Evolutionary conservation across 2,113 vertebrate genomes (phyloP).

Genomic region (Daboia siamensis): DNA sequence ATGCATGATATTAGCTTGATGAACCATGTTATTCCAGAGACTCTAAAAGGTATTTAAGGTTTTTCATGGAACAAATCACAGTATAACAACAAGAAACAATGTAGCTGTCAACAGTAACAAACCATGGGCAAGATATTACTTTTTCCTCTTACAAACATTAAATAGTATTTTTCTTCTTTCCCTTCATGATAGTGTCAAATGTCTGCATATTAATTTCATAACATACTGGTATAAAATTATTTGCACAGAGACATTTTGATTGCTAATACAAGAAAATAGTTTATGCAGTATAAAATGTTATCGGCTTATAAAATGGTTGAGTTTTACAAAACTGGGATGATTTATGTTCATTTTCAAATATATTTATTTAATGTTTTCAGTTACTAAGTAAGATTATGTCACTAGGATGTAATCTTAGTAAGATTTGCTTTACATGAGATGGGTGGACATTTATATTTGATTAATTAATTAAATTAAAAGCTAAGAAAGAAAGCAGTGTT

Average conservation of each 20-base stretch:
- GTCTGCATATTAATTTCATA: background rate
- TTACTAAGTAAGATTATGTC: background rate
- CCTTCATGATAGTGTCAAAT: background rate
- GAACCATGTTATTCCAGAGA: background rate
- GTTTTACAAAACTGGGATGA: background rate
- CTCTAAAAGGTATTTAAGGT: background rate
- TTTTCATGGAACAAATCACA: background rate
- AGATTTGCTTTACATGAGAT: background rate
- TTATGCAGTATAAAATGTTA: background rate
- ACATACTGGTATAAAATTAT: background rate
- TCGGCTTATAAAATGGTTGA: background rate
- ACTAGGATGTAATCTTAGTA: background rate
- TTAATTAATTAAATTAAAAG: background rate
- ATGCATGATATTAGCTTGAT: background rate
- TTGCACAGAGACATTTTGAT: background rate
- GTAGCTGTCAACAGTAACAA: background rate
- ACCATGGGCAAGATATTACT: background rate
- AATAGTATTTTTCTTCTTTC: background rate
- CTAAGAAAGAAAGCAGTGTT: background rate
- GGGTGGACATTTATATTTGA: background rate
- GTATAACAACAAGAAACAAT: background rate
- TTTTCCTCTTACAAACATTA: background rate
- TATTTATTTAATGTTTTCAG: background rate
- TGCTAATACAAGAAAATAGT: background rate
- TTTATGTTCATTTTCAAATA: background rate